Base-by-base conservation (phyloP, 2,888 invertebrate species). In the Phortica magna region DNA sequence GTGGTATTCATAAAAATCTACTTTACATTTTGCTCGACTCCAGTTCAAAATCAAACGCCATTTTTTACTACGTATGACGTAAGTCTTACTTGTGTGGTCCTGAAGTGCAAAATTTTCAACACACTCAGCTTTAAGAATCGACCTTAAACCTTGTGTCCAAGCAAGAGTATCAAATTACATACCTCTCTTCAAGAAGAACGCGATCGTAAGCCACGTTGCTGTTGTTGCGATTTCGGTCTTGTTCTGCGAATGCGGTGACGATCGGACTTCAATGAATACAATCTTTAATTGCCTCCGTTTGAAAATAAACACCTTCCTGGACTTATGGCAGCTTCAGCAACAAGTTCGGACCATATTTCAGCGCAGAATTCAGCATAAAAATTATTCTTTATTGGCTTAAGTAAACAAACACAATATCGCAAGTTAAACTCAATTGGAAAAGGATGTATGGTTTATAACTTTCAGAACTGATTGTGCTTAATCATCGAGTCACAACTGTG, bases 271-370 rank as follows among this genome's bases (percentile, higher is more conserved):
- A 17, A 42, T 48, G 19, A 39, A 73, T 61, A 78, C 78, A 67
- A 70, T 76, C 80, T 76, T 82, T 81, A 81, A 84, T 84, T 82
- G 84, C 85, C 83, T 81, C 82, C 79, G 81, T 83, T 83, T 82
- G 83, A 82, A 86, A 84, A 81, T 84, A 85, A 84, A 83, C 85
- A 84, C 85, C 86, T 81, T 76, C 19, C 1, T 12, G 57, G 17
- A n/a, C 5, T 57, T 57, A 53, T 6, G 17, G 55, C 6, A 55
- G 5, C 55, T 55, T 0, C 55, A 55, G 17, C 55, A 55, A 55
- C 14, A 55, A 31, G 31, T 31, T 31, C 31, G 31, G 31, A 55
- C 55, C 14, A 55, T 64, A 31, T 10, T 10, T 31, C 22, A 3
- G 10, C 64, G 22, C 64, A 31, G 31, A 31, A 64, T 31, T 64